Evolutionary conservation across 2,888 invertebrate genomes (phyloP).

Genomic region (Lypha dubia): DNA sequence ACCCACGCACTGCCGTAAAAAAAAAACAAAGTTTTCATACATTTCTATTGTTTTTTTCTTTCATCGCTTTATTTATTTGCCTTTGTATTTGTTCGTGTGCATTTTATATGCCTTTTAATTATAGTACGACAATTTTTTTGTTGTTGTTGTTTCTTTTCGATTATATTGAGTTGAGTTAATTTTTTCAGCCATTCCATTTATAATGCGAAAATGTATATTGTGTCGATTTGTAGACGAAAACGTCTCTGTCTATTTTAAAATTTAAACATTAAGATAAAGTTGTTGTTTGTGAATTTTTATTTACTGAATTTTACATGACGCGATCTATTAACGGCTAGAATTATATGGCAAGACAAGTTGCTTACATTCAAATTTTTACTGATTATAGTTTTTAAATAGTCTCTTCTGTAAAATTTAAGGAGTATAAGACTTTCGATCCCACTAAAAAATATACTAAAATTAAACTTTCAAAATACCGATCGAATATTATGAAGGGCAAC

Average conservation of each 20-base stretch:
- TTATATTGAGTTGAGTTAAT: neutral
- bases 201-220: neutral
- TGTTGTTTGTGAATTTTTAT: neutral
- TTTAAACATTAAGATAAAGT: slow-evolving; percentile 1
- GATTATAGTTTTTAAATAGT: too few species aligned
- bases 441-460: too few species aligned
- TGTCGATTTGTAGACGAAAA: neutral
- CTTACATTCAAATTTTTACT: too few species aligned
- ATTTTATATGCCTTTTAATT: neutral
- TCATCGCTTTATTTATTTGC: slow-evolving; percentile 31
- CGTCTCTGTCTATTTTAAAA: slow-evolving; percentile 20
- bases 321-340: neutral
- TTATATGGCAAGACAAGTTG: neutral
- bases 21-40: slow-evolving; percentile 43
- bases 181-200: neutral
- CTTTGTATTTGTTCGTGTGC: slow-evolving; percentile 14
- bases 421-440: too few species aligned
- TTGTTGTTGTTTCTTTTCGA: neutral
- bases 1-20: slow-evolving; percentile 42
- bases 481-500: too few species aligned
- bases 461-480: too few species aligned
- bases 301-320: neutral
- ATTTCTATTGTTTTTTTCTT: slow-evolving; percentile 33
- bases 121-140: too few species aligned
- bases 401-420: too few species aligned